Conservation (phyloP, 2,888 invertebrate species). For the Chorisops tibialis region DNA sequence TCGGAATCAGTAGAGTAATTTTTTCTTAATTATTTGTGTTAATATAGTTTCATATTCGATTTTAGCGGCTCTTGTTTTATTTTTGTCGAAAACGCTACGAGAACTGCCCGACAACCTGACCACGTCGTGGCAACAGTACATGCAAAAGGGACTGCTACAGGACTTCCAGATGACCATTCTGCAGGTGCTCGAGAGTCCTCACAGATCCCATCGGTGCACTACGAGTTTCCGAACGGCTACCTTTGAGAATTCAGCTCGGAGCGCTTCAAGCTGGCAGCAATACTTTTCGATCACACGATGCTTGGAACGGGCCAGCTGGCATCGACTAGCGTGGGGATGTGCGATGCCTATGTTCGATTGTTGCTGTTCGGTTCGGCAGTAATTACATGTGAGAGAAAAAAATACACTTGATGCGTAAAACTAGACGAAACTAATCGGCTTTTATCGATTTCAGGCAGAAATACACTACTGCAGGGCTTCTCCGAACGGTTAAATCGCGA, state of each 20-base stretch:
- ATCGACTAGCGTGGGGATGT: no score
- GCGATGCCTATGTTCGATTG: constrained; percentile 95
- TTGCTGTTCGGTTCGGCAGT: constrained; percentile 94
- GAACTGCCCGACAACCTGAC: constrained; percentile 79
- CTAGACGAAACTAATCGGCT: no score
- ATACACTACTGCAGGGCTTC: no score
- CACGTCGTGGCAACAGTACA: constrained; percentile 91
- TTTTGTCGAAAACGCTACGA: no score
- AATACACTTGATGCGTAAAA: no score
- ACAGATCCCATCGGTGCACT: constrained; percentile 86
- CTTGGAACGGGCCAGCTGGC: no score
- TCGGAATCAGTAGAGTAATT: no score
- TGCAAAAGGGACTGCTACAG: constrained; percentile 82
- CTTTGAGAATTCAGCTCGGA: constrained; percentile 95
- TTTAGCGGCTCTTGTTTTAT: no score
- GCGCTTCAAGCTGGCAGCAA: constrained; percentile 88
- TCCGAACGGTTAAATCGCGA: no score
- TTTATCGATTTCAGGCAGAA: no score
- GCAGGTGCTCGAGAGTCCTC: constrained; percentile 66
- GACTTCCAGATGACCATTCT: constrained; percentile 53
- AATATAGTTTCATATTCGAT: no score
- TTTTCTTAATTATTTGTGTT: no score
- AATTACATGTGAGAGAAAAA: constrained; percentile 66
- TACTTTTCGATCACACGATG: constrained; percentile 92
- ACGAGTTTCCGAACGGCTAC: constrained; percentile 97